Percentiles rank a stretch among this genome's conserved stretches.
phyloP scores from a whole-genome alignment of 2,113 vertebrate genomes.

The Microtus ochrogaster region DNA sequence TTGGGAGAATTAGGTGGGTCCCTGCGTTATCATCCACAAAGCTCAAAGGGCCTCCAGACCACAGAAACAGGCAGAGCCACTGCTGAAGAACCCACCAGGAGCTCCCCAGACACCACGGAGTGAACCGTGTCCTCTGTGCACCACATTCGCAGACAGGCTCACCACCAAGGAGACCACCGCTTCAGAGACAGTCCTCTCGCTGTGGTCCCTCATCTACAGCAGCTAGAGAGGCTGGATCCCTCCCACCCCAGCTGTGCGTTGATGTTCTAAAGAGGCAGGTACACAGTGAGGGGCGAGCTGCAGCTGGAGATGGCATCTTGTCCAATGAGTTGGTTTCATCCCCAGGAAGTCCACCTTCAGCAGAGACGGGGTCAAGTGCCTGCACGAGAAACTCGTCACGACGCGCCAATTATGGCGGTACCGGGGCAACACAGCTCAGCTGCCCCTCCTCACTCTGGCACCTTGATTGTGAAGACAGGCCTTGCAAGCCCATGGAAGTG shows the following conservation, averaged over 20 bases:
- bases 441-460: too few species aligned
- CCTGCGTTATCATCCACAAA: accelerated
- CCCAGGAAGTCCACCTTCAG: accelerated
- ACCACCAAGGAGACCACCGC: background rate
- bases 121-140: too few species aligned
- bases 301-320: background rate
- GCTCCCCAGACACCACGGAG: background rate
- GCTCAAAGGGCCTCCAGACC: background rate
- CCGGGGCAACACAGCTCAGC: background rate
- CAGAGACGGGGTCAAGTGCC: background rate
- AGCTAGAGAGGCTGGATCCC: background rate
- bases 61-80: background rate
- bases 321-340: background rate
- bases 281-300: background rate
- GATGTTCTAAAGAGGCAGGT: background rate
- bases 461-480: background rate
- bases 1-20: background rate
- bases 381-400: background rate
- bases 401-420: accelerated
- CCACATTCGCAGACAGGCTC: accelerated
- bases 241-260: accelerated
- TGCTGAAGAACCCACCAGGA: background rate
- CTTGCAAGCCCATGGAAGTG: accelerated
- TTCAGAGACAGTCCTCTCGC: background rate
- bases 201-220: background rate